These are phyloP conservation scores for Octodonta nipae DNA, from an alignment of 2,888 invertebrate genomes.

Conservation along the genomic window DNA sequence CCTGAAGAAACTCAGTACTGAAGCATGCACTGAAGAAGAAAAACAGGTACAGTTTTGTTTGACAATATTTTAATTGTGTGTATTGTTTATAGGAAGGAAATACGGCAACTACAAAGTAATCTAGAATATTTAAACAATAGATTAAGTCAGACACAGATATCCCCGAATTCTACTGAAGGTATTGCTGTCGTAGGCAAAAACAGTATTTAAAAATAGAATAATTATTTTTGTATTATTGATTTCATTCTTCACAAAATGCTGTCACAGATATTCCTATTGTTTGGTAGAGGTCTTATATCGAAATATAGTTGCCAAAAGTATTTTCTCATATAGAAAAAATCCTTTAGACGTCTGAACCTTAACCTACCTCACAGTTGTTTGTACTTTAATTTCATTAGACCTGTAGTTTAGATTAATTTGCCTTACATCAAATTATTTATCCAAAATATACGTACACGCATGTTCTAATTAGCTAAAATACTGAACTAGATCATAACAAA, in stretches of 20 bases:
- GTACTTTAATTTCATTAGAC: neutral
- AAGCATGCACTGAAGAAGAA: conserved; percentile 17
- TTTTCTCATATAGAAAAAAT: too few species aligned
- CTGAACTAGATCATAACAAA: too few species aligned
- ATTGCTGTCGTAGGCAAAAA: conserved; percentile 10
- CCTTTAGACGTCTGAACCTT: too few species aligned
- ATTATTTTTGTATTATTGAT: conserved; percentile 1
- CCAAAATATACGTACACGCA: neutral
- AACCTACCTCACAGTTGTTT: too few species aligned
- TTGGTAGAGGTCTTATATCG: neutral
- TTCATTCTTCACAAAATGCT: too few species aligned
- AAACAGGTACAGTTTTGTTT: conserved; percentile 16
- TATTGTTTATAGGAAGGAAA: conserved; percentile 54
- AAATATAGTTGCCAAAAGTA: neutral
- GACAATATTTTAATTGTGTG: conserved; percentile 17
- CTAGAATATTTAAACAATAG: conserved; percentile 49
- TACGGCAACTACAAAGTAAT: conserved; percentile 70
- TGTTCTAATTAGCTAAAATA: neutral
- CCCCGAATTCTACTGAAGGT: conserved; percentile 25
- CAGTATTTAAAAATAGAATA: conserved; percentile 3
- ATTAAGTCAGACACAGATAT: conserved; percentile 28
- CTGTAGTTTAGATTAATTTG: neutral
- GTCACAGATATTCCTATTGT: too few species aligned
- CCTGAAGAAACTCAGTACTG: conserved; percentile 39
- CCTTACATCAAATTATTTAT: neutral